Evolutionary conservation across 2,113 vertebrate species (phyloP).

Genomic region (Lanius ludovicianus): DNA sequence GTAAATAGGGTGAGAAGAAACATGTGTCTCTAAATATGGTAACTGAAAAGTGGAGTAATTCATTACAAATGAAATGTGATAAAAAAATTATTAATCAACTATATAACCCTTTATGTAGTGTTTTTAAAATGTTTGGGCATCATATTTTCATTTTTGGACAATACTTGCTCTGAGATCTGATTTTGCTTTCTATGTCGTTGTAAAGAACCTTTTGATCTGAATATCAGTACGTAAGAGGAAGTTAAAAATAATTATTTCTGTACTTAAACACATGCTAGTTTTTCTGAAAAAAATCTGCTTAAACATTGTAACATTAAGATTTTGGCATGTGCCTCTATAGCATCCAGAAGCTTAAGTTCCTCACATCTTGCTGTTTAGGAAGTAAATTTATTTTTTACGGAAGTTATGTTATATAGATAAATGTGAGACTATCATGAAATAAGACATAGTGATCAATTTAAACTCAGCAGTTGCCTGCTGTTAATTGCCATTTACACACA

Average conservation of each 20-base stretch:
- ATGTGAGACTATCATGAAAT: conserved; percentile 61
- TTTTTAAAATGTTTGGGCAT: background rate
- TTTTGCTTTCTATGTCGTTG: background rate
- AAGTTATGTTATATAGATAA: conserved; percentile 62
- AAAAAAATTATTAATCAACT: background rate
- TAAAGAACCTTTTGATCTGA: conserved; percentile 3
- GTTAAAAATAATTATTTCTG: conserved; percentile 29
- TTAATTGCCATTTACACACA: conserved; percentile 72
- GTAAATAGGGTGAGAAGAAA: background rate
- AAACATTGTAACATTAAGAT: conserved; percentile 7
- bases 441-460: conserved; percentile 73
- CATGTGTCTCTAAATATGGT: background rate
- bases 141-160: background rate
- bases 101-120: background rate
- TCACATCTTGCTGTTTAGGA: conserved; percentile 63
- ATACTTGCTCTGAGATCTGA: background rate
- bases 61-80: background rate
- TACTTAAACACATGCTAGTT: conserved; percentile 7
- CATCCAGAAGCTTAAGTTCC: conserved; percentile 65
- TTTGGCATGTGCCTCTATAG: conserved; percentile 53
- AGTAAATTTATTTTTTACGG: conserved; percentile 66
- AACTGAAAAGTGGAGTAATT: background rate
- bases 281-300: conserved; percentile 40
- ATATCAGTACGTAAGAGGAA: conserved; percentile 23
- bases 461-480: conserved; percentile 65